Base-by-base conservation (phyloP, 1,140 invertebrate genomes). In the Lasioglossum baleicum region DNA sequence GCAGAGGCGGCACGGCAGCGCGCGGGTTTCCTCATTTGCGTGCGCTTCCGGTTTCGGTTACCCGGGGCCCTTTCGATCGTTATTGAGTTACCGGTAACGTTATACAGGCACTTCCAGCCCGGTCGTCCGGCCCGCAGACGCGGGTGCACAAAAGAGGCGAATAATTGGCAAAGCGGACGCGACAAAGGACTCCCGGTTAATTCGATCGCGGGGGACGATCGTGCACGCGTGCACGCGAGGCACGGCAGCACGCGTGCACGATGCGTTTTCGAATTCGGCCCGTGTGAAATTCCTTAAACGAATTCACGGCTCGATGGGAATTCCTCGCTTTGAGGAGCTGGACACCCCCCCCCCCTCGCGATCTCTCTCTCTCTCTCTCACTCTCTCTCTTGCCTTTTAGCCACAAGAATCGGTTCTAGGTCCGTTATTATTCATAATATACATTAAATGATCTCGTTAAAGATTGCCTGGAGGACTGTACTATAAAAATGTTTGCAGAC, bases 51-150 rank as follows among this genome's bases (percentile, higher is more conserved):
- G 80, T 83, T 81, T 86, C 82, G 67, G 53, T 86, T 86, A 79
- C 79, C n/a, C 20, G 51, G 15, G 56, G 20, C 26, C 68, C 70
- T 76, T 70, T 84, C 82, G 82, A 84, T 84, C 79, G 82, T 84
- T 84, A 86, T 86, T 84, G 69, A 84, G 80, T 86, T 86, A 86
- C 75, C 64, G 67, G 75, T 86, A 83, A 86, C 82, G 78, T 74
- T 73, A 83, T 81, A 83, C 78, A 74, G 70, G 60, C 61, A 78
- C 80, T 78, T 78, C 51, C 63, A 35, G 13, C 60, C 44, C 51
- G 7, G 20, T 44, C 53, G 67, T 70, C 58, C 61, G 65, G 35
- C 58, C 48, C 44, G 42, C 53, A 53, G 60, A 31, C 7, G 61
- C 58, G 15, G 44, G 20, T 26, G n/a, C 13, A 81, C 60, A 78